Evolutionary conservation across 2,888 invertebrate species (phyloP), one percentile per base, ranked within the genome.

Genomic region (Drosophila picticornis): DNA sequence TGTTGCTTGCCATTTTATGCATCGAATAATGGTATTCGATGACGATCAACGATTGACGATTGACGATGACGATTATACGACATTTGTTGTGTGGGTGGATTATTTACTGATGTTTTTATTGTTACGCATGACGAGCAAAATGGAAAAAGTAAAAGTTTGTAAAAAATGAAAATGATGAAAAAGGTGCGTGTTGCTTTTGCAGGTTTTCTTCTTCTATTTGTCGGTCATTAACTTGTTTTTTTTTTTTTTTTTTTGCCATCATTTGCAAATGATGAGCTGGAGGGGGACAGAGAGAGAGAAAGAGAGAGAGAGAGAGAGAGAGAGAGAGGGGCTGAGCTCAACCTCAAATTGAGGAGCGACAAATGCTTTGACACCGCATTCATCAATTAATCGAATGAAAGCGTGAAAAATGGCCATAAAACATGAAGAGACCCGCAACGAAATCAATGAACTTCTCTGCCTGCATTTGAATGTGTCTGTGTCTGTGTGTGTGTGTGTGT

Each of bases 331-430:
- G 13, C 32, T 3, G 27, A n/a, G 48, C 29, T 19, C 36, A 53
- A 69, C 46, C 46, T 63, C 51, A 53, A 64, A 32, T 60, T 57
- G 63, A 31, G 73, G 72, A 64, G 70, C 69, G 73, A 75, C 75
- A 86, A 84, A 76, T 83, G 73, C 80, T 84, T 83, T 76, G 80
- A 83, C 83, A 84, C 77, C 75, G 77, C 77, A 80, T 65, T 76
- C 73, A 81, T 78, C 85, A 86, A 81, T 84, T 81, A 84, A 84
- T 80, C 77, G 75, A 81, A 81, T 67, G 89, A 88, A 81, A 89
- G 90, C 89, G 87, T 88, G 84, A 80, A 88, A 83, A 80, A 53
- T 67, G 69, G 43, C 48, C 66, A 80, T 83, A 72, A 86, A 77
- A 72, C 57, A 61, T 31, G 27, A 27, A 34, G 22, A 59, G 43